Evolutionary conservation across 2,888 invertebrate species (phyloP), one percentile per base, ranked within the genome.

Genomic region (Apamea monoglypha): DNA sequence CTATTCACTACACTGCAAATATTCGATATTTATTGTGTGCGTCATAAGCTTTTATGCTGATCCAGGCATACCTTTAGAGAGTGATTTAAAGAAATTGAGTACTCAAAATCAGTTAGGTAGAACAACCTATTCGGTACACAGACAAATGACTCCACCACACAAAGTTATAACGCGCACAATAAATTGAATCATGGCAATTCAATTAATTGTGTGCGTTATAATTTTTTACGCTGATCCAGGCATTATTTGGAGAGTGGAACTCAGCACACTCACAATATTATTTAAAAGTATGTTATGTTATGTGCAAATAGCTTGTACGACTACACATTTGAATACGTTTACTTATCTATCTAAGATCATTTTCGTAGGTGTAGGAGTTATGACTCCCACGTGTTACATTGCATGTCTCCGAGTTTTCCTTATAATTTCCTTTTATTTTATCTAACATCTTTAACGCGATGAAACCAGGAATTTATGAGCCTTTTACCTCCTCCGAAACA

Each of bases 381-480:
- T 64, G 6, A 70, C n/a, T 16, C 44, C 25, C 56, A 64, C 71
- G 61, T 82, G 83, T 56, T 59, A 56, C 78, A 75, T 72, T 73
- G 74, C 47, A 76, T 72, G 68, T 63, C 56, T 44, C 67, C 32
- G 32, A 50, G n/a, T 61, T 73, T 85, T 86, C 73, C 84, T 68
- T 73, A 75, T 84, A 84, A 87, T 87, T 80, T 84, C 84, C 78
- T 81, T 79, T 87, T 78, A 79, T 83, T 75, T 84, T 83, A 84
- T 83, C 87, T 80, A 72, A 83, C 74, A 83, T 87, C 87, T 80
- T 75, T 73, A 85, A 69, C 78, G 78, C 84, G 67, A 78, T 78
- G 80, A 74, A 47, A 40, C 63, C 68, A 66, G 66, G 74, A 84
- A 83, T 81, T 76, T 70, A 78, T 80, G 82, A 50, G 71, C 29